Evolutionary conservation across 2,113 vertebrate species (phyloP), one percentile per base, ranked within the genome.

Genomic region (Hippocampus zosterae): DNA sequence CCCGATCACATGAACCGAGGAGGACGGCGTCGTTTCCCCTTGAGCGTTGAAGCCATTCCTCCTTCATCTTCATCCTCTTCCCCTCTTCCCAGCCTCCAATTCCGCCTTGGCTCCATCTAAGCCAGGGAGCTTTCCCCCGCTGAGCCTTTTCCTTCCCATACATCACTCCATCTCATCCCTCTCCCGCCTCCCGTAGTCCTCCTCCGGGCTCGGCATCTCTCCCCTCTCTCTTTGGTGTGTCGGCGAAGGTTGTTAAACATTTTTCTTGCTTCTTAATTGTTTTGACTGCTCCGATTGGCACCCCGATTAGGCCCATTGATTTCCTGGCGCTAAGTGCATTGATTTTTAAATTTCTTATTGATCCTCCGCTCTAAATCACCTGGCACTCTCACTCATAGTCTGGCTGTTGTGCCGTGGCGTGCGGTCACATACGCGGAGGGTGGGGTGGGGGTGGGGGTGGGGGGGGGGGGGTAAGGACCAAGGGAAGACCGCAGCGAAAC

Each of bases 321-420:
- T 96, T 96, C 93, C 92, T 93, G 93, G 93, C 93, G 92, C 94
- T 94, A 94, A 94, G 94, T 93, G 93, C 94, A 96, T 95, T 94
- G 95, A 95, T 96, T 96, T 96, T 95, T 95, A 95, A 94, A 95
- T 94, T 96, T 96, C 94, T 92, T 94, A 95, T 96, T 95, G 95
- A 95, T 95, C 93, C 91, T 29, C 81, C 21, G 92, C 94, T 93
- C 94, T 95, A 96, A 96, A 95, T 95, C 94, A 95, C 94, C 93
- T n/a, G 73, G 73, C 84, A 73, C 87, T 72, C 81, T 83, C 81
- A 74, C 86, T 84, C 79, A 80, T 80, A 83, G 87, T 77, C 87
- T 80, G 70, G 73, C 83, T 72, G 75, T 82, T 88, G 33, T 70
- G 52, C 85, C 73, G 80, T 82, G 84, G 84, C 5, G 25, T 5